Base-by-base conservation (phyloP, 2,888 invertebrate species). In the Meliscaeva auricollis region DNA sequence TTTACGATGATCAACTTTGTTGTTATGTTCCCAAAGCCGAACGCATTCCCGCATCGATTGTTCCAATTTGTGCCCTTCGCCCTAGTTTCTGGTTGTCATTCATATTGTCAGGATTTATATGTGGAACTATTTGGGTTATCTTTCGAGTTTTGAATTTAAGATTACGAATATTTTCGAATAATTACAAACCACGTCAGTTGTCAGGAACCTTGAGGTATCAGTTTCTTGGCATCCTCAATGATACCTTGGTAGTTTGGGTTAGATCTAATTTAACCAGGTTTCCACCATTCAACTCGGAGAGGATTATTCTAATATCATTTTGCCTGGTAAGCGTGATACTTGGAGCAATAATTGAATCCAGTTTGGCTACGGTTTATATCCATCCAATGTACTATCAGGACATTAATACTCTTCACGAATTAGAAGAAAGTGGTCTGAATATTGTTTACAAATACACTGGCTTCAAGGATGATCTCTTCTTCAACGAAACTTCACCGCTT, bases 271-370 rank as follows among this genome's bases (percentile, higher is more conserved):
- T 93, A 4, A 82, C 87, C 2, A 88, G 89, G 22, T 89, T 91
- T 84, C 92, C 93, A 7, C 88, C 89, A 1, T 91, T 91, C 78
- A 88, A 88, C 56, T 90, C 92, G 30, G 92, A 93, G 62, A 89
- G 91, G 11, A 87, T 93, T 73, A 90, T 92, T 66, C 88, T 92
- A 2, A 90, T 89, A 0, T 90, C 92, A 2, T 79, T 92, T 38
- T 91, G 90, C 54, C 58, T 93, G 81, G 90, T 92, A 5, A 91
- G 92, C 70, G 91, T 93, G 22, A 91, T 92, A 13, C 90, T 92
- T 69, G 92, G 92, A 0, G 91, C 92, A 5, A 88, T 92, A 2
- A 93, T 93, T 78, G 93, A 93, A 87, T 92, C 93, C 6, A 91
- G 91, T 22, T 87, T 93, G 83, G 91, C 92, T 4, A 92, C 92